Base-by-base conservation (phyloP, 2,113 vertebrate species). In the Dascyllus trimaculatus region DNA sequence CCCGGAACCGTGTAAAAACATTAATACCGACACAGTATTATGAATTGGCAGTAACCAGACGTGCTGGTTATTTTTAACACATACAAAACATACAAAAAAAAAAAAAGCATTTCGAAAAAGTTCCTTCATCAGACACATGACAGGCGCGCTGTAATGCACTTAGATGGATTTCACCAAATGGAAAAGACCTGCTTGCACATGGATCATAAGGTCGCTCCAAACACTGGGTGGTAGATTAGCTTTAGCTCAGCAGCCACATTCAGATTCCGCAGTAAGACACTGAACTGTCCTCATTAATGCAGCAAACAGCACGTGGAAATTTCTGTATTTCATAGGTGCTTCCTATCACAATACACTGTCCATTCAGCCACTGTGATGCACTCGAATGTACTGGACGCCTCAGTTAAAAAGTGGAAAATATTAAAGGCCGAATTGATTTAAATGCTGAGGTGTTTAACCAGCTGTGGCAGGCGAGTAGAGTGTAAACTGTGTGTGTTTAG, bases 41-140 rank as follows among this genome's bases (percentile, higher is more conserved):
- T 54, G 35, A 74, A 54, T 62, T 85, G 82, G 82, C 87, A 85
- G 84, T 88, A 71, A 87, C 65, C 80, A 70, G 65, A 54, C 22
- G 1, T 4, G 45, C 64, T 63, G 66, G 65, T 77, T 75, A 70
- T 71, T 76, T n/a, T 65, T 14, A 52, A 40, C 60, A 68, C 74
- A 72, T 70, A 88, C 21, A 76, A 81, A 81, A 70, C 40, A 51
- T 49, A 75, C 10, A 52, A 48, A 65, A 54, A 32, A 46, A 66
- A 66, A 54, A 57, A 74, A 9, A 24, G 40, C 7, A 5, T 29
- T 29, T 29, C 15, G 5, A 46, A 40, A 54, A 4, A 17, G 9
- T 64, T 74, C 51, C 43, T 69, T 58, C 80, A 73, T 57, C 56
- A 63, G 71, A 84, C 64, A 69, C 40, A 78, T 71, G 65, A 84